Conservation (phyloP, 2,797 vertebrate species). For the Dermochelys coriacea region DNA sequence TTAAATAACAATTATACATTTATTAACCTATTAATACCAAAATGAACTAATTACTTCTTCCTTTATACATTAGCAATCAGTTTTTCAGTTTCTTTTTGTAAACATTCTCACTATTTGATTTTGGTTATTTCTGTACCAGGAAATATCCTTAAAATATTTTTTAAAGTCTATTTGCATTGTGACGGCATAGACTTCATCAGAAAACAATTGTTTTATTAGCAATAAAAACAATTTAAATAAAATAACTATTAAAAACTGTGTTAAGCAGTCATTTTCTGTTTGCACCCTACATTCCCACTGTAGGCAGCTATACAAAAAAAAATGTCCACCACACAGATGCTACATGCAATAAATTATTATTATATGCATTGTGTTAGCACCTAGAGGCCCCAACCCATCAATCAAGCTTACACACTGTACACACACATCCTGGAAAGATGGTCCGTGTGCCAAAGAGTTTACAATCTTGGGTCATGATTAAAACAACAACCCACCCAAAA, state of each 20-base stretch:
- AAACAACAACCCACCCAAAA: not conserved
- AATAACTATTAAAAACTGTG: not conserved
- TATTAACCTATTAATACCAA: not conserved
- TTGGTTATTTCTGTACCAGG: not conserved
- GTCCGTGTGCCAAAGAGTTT: not conserved
- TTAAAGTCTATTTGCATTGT: not conserved
- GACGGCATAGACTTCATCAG: not conserved
- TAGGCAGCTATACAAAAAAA: not conserved
- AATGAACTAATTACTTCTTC: not conserved
- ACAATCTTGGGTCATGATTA: not conserved
- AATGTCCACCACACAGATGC: not conserved
- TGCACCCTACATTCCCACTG: not conserved
- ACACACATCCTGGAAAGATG: not conserved
- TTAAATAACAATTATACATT: not conserved
- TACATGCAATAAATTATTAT: not conserved
- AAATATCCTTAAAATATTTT: not conserved
- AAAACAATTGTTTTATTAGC: not conserved
- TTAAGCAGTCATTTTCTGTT: not conserved
- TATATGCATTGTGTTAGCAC: not conserved
- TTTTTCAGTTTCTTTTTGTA: not conserved
- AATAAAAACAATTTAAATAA: not conserved
- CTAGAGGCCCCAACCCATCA: not conserved
- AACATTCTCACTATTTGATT: not conserved
- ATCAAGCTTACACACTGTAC: not conserved
- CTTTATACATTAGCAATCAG: not conserved